Conservation (phyloP, 2,797 vertebrate species). For the Silurus aristotelis region DNA sequence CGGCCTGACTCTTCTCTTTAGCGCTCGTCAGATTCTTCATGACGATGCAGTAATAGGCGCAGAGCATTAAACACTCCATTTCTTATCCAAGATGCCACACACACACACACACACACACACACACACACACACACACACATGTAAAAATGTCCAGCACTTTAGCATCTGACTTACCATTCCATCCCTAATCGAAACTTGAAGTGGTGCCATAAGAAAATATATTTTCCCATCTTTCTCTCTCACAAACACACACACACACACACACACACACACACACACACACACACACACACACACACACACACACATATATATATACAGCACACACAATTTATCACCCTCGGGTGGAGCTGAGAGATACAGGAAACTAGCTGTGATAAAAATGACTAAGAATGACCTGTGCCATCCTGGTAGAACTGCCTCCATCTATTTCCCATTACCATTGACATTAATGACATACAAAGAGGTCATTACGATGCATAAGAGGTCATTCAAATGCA, state of each 20-base stretch:
- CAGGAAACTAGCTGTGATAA: neutral
- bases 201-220: neutral
- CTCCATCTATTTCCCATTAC: neutral
- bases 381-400: neutral
- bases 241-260: neutral
- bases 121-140: neutral
- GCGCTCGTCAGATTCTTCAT: slow-evolving; percentile 15
- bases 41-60: slow-evolving; percentile 1
- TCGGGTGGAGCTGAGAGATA: neutral
- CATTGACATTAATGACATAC: neutral
- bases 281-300: slow-evolving; percentile 4
- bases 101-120: neutral
- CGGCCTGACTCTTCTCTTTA: slow-evolving; percentile 4
- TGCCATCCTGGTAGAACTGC: neutral
- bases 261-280: neutral
- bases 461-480: neutral
- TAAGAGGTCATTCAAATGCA: neutral
- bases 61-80: slow-evolving; percentile 4
- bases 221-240: neutral
- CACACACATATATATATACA: neutral
- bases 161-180: neutral
- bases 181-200: slow-evolving; percentile 4
- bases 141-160: slow-evolving; percentile 2
- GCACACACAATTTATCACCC: neutral
- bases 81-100: slow-evolving; percentile 31